Conservation (phyloP, 2,113 vertebrate genomes). For the Corythoichthys haematopterus region DNA sequence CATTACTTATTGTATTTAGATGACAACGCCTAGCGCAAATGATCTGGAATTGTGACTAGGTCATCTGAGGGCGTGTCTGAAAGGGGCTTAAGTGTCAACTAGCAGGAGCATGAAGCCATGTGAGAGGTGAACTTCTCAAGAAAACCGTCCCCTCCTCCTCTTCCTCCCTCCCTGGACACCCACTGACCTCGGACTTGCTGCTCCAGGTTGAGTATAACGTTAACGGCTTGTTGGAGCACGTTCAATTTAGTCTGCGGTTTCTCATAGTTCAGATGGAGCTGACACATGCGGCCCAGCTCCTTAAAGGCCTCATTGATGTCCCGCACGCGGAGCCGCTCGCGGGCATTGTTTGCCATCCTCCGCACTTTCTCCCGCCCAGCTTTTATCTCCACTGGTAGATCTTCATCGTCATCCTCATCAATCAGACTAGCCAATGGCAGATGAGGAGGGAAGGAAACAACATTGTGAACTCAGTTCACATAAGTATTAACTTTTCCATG, state of each 20-base stretch:
- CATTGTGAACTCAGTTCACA: conserved; percentile 47
- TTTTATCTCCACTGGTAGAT: conserved; percentile 96
- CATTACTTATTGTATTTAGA: too few species aligned
- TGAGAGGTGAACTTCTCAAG: conserved; percentile 38
- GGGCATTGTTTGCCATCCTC: conserved; percentile 94
- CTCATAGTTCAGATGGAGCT: conserved; percentile 95
- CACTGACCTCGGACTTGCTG: conserved; percentile 99
- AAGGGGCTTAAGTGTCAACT: too few species aligned
- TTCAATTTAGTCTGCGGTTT: conserved; percentile 99
- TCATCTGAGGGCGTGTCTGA: too few species aligned
- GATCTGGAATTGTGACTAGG: too few species aligned
- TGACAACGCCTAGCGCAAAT: too few species aligned
- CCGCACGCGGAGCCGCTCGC: conserved; percentile 91
- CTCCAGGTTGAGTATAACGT: conserved; percentile 98
- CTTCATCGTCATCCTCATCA: conserved; percentile 83
- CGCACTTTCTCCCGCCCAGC: conserved; percentile 96
- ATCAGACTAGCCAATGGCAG: conserved; percentile 72
- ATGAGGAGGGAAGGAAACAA: conserved; percentile 65
- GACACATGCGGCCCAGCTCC: conserved; percentile 97
- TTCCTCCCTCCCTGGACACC: conserved; percentile 73
- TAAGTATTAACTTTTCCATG: neutral
- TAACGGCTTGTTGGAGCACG: conserved; percentile 97
- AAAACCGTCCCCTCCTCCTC: conserved; percentile 49
- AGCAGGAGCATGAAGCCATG: conserved; percentile 41
- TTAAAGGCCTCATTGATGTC: conserved; percentile 99